Percentiles rank a stretch among this genome's conserved stretches.
phyloP scores from a whole-genome alignment of 2,113 vertebrate genomes.

The Oxygymnocypris stewartii region DNA sequence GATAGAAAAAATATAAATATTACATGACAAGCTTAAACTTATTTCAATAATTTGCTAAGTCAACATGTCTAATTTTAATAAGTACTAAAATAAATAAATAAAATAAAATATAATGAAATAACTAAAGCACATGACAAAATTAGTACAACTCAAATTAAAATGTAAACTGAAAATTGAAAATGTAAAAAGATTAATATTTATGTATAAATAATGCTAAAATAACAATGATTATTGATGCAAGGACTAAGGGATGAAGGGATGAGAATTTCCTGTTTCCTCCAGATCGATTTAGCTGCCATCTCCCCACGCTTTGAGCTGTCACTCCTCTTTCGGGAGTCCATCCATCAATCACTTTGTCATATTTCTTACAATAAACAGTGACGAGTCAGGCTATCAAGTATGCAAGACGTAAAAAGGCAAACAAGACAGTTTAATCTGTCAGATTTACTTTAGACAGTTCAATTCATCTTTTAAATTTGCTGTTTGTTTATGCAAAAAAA shows the following conservation, averaged over 20 bases:
- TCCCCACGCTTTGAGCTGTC: conserved; percentile 1
- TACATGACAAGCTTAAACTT: not conserved
- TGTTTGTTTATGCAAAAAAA: not conserved
- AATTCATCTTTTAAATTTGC: not conserved
- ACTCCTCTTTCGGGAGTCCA: conserved; percentile 26
- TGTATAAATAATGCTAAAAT: not conserved
- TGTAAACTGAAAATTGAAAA: not conserved
- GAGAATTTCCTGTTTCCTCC: not conserved
- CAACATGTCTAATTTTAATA: no score
- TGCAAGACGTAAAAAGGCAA: conserved; percentile 21
- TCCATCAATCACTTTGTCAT: conserved; percentile 46
- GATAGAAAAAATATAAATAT: not conserved
- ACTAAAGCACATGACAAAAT: not conserved
- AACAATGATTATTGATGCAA: not conserved
- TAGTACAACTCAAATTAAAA: not conserved
- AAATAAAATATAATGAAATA: not conserved
- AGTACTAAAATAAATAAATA: not conserved
- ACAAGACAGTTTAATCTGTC: conserved; percentile 40
- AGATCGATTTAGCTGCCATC: conserved; percentile 22
- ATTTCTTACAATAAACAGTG: conserved; percentile 38
- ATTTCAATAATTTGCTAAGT: no score
- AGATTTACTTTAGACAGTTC: conserved; percentile 8
- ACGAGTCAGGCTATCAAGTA: conserved; percentile 30
- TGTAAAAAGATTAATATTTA: not conserved
- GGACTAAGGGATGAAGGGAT: not conserved